Percentiles rank a stretch among this genome's conserved stretches.
Evolutionary conservation across 1,140 invertebrate species (phyloP).

Genomic region (Drosophila bocqueti): DNA sequence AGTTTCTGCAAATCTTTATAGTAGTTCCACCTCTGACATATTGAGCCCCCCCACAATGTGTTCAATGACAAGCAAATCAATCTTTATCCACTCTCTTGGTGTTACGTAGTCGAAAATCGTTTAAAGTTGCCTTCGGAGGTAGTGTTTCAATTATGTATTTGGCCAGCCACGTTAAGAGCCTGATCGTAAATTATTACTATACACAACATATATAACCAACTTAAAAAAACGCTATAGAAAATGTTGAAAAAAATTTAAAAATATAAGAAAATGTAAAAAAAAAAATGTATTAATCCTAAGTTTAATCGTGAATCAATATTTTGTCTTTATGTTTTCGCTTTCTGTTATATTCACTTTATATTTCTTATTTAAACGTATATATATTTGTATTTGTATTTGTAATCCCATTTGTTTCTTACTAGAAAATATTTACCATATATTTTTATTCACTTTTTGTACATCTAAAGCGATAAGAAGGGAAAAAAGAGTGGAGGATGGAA

Average conservation of each 20-base stretch:
- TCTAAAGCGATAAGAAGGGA: conserved; percentile 26
- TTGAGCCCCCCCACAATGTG: conserved; percentile 60
- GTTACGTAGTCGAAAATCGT: conserved; percentile 50
- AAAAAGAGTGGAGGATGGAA: conserved; percentile 1
- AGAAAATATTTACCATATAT: conserved; percentile 52
- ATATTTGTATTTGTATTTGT: conserved; percentile 23
- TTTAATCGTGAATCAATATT: conserved; percentile 67
- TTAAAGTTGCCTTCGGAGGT: conserved; percentile 49
- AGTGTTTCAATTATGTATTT: conserved; percentile 49
- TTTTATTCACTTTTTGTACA: conserved; percentile 61
- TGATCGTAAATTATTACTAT: conserved; percentile 67
- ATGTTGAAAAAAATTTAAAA: conserved; percentile 50
- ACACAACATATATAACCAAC: conserved; percentile 52
- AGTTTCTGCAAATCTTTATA: conserved; percentile 31
- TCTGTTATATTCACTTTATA: conserved; percentile 26
- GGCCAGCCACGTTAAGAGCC: conserved; percentile 76
- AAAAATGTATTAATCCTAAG: conserved; percentile 61
- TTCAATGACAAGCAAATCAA: conserved; percentile 56
- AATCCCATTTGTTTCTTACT: conserved; percentile 47
- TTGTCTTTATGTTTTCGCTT: conserved; percentile 61
- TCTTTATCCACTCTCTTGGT: conserved; percentile 23
- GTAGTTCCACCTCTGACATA: conserved; percentile 44
- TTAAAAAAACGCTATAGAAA: conserved; percentile 38
- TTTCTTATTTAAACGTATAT: conserved; percentile 40
- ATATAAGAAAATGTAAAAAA: conserved; percentile 38